Conservation (phyloP, 2,797 vertebrate genomes). For the Eospalax fontanierii region DNA sequence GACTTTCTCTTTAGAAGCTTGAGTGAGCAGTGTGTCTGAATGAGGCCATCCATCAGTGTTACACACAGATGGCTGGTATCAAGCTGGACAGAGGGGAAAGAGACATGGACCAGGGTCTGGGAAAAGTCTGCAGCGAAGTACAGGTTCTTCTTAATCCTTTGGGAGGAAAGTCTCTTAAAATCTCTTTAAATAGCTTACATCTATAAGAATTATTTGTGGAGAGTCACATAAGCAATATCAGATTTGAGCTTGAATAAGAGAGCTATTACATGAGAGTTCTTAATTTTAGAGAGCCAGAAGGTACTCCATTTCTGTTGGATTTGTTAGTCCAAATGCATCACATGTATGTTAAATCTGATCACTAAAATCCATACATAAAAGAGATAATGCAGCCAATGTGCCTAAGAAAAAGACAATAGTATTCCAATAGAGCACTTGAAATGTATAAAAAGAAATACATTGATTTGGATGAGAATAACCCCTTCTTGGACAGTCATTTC, state of each 20-base stretch:
- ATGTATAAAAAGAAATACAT: not conserved
- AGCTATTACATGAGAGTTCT: conserved; percentile 70
- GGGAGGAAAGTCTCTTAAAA: conserved; percentile 66
- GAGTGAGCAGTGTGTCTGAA: conserved; percentile 51
- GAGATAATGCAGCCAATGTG: not conserved
- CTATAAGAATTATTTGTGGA: conserved; percentile 16
- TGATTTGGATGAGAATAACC: not conserved
- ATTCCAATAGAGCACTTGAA: conserved; percentile 10
- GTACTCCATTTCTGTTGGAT: conserved; percentile 75
- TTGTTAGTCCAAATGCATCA: conserved; percentile 73
- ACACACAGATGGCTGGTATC: conserved; percentile 41
- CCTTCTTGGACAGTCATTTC: not conserved
- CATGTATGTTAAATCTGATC: conserved; percentile 73
- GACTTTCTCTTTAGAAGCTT: conserved; percentile 59
- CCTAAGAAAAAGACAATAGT: conserved; percentile 75
- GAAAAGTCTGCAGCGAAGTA: conserved; percentile 67
- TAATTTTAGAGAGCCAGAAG: conserved; percentile 81
- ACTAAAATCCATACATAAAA: not conserved
- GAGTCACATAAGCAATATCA: conserved; percentile 64
- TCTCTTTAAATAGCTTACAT: conserved; percentile 70
- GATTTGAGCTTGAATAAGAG: conserved; percentile 57
- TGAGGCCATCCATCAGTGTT: conserved; percentile 60
- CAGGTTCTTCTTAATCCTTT: conserved; percentile 67
- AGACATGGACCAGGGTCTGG: conserved; percentile 47
- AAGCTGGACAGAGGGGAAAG: conserved; percentile 51